These are phyloP conservation scores for Barnardius zonarius DNA, from an alignment of 2,113 vertebrate genomes.

Conservation along the genomic window DNA sequence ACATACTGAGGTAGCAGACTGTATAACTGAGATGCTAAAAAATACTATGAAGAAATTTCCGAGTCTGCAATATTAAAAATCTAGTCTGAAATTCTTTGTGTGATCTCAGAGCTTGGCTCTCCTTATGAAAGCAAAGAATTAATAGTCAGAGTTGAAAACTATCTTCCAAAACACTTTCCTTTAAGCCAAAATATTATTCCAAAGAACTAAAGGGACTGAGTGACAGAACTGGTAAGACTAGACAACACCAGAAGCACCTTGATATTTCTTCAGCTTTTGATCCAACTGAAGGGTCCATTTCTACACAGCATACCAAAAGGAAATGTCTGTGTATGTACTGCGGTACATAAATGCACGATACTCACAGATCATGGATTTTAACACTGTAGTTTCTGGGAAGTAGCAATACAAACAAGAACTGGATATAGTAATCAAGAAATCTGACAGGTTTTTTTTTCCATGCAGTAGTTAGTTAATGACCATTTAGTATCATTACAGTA, in stretches of 20 bases:
- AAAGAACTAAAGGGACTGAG: background rate
- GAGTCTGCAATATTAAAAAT: background rate
- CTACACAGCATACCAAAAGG: background rate
- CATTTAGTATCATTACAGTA: background rate
- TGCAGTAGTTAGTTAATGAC: background rate
- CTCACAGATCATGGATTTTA: background rate
- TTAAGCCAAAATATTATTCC: background rate
- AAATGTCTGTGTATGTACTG: background rate
- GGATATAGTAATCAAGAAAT: background rate
- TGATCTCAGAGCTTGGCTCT: background rate
- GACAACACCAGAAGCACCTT: background rate
- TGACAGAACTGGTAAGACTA: background rate
- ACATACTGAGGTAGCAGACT: background rate
- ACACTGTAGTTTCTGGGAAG: background rate
- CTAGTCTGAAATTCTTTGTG: background rate
- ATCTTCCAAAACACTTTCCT: background rate
- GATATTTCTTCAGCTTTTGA: background rate
- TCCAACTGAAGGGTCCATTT: background rate
- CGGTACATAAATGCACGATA: rapidly evolving
- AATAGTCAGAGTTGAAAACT: background rate
- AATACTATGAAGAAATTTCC: background rate
- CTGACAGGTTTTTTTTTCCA: background rate
- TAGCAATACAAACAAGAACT: background rate
- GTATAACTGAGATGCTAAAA: background rate
- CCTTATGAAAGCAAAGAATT: background rate